Conservation (phyloP, 2,888 invertebrate genomes). For the Alsophila aescularia region DNA sequence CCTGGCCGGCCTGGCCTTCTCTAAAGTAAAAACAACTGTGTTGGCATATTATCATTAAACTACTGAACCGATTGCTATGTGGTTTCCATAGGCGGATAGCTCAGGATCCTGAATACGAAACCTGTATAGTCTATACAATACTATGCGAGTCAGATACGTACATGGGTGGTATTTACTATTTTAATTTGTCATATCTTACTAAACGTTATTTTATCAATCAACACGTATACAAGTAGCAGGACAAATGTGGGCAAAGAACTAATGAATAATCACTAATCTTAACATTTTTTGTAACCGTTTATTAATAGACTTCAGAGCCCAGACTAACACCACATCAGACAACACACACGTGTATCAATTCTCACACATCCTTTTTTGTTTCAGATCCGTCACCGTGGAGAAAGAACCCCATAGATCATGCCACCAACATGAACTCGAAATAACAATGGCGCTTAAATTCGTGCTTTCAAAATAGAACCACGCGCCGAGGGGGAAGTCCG, state of each 20-base stretch:
- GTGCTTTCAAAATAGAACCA: constrained; percentile 55
- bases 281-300: not conserved
- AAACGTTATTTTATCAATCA: too few species aligned
- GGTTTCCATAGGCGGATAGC: too few species aligned
- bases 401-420: constrained; percentile 14
- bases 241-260: not conserved
- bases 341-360: not conserved
- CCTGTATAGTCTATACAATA: too few species aligned
- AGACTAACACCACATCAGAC: not conserved
- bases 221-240: not conserved
- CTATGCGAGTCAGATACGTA: too few species aligned
- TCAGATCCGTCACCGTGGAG: constrained; percentile 27
- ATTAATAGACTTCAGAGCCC: not conserved
- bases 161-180: too few species aligned
- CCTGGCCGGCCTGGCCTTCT: too few species aligned
- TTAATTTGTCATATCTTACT: too few species aligned
- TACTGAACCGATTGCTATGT: too few species aligned
- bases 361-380: constrained; percentile 28
- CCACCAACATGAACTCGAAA: constrained; percentile 45
- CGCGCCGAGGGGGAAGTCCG: constrained; percentile 57
- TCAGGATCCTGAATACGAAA: too few species aligned
- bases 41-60: too few species aligned
- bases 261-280: not conserved
- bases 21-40: too few species aligned
- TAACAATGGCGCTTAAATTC: constrained; percentile 67